Percentiles rank a stretch among this genome's conserved stretches.
Conservation (phyloP, 2,113 vertebrate species). For the Neodon shergylaensis region DNA sequence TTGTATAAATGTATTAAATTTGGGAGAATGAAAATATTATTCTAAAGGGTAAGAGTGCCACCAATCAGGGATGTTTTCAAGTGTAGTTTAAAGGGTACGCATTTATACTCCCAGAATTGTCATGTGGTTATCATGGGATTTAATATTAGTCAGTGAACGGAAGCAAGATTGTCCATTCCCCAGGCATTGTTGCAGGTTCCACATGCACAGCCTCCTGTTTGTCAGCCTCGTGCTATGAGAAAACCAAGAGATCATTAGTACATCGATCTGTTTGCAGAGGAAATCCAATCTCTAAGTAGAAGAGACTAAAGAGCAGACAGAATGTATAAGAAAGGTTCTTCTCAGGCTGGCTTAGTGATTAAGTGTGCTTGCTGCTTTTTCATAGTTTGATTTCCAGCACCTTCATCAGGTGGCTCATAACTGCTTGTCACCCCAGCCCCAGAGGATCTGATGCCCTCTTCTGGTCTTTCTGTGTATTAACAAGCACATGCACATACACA, state of each 20-base stretch:
- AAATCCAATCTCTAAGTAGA: background rate
- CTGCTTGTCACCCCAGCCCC: background rate
- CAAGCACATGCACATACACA: background rate
- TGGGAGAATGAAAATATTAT: background rate
- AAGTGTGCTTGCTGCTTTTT: background rate
- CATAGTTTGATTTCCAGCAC: background rate
- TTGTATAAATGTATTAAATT: background rate
- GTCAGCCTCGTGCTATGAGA: background rate
- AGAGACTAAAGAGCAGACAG: background rate
- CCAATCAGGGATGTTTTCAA: background rate
- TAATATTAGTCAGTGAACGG: background rate
- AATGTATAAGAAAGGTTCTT: background rate
- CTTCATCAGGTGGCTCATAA: background rate
- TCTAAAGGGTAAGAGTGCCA: background rate
- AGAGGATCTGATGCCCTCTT: background rate
- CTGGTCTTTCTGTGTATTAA: background rate
- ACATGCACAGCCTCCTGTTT: background rate
- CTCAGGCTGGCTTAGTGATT: background rate
- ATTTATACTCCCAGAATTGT: background rate
- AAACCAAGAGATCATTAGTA: background rate
- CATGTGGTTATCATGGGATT: background rate
- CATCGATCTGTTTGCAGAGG: background rate
- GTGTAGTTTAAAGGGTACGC: background rate
- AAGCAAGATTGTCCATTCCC: background rate
- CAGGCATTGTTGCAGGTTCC: background rate